Conservation (phyloP, 2,797 vertebrate species). For the Poeciliopsis infans region DNA sequence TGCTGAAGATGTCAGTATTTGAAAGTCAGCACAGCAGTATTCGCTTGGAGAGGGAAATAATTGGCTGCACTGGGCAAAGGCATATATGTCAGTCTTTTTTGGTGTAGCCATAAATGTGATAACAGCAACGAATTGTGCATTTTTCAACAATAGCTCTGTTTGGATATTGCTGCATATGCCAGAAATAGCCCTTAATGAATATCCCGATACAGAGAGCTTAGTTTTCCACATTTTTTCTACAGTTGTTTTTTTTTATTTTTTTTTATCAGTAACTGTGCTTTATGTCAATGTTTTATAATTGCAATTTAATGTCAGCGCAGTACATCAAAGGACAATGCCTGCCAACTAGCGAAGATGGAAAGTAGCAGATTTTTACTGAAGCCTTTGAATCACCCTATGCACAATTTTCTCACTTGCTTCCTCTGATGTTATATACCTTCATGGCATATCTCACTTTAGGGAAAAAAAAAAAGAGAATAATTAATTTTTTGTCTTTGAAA, state of each 20-base stretch:
- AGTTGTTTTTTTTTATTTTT: conserved; percentile 15
- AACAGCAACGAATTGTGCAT: conserved; percentile 44
- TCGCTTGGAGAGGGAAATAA: conserved; percentile 71
- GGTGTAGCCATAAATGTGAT: conserved; percentile 52
- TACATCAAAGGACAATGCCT: conserved; percentile 62
- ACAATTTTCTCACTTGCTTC: conserved; percentile 28
- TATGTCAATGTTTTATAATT: conserved; percentile 46
- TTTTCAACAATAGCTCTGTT: conserved; percentile 31
- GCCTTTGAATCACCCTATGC: conserved; percentile 39
- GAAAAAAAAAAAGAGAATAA: conserved; percentile 16
- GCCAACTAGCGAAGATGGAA: conserved; percentile 39
- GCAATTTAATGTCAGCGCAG: conserved; percentile 55
- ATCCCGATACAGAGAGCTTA: conserved; percentile 17
- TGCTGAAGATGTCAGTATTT: conserved; percentile 71
- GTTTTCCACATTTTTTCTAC: conserved; percentile 4
- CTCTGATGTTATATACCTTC: conserved; percentile 45
- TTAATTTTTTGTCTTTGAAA: conserved; percentile 36
- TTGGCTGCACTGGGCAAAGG: conserved; percentile 73
- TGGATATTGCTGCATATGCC: conserved; percentile 18
- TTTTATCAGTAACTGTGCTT: conserved; percentile 40
- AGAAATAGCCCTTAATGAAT: conserved; percentile 33
- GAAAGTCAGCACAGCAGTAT: conserved; percentile 69
- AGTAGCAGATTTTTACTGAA: conserved; percentile 67
- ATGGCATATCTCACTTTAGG: conserved; percentile 32
- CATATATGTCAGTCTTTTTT: conserved; percentile 63